Evolutionary conservation across 2,113 vertebrate species (phyloP), one percentile per base, ranked within the genome.

Genomic region (Arenaria interpres): DNA sequence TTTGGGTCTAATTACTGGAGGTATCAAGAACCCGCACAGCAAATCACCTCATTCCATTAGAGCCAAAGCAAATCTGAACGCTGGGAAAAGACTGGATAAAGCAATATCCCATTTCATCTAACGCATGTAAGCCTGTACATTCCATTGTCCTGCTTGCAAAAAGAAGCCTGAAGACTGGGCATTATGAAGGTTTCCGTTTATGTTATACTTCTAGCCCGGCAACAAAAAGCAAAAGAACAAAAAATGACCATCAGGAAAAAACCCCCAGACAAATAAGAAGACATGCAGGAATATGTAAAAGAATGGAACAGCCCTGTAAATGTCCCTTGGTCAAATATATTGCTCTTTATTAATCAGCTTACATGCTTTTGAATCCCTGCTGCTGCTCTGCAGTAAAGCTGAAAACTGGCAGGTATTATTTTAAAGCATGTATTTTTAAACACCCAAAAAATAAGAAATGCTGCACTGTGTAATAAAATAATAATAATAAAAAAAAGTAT

Each of bases 371-470:
- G 72, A 92, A 84, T 75, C 51, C 64, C 33, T 90, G 43, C 50
- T 95, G 95, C 68, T 57, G 51, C 73, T 94, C 72, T 64, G 56
- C 73, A 94, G 64, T 30, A 92, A 71, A 93, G 45, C 64, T 79
- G 86, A 90, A 95, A 95, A 87, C 57, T 82, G 84, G 69, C 73
- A 92, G 74, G 74, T 66, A 74, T 94, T 87, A 73, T 48, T 94
- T 92, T 75, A 78, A 87, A 92, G 35, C 11, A 48, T 28, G 8
- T 30, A 67, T 41, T 88, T 94, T 90, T 67, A 90, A 92, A 45
- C 45, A 77, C 11, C 12, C 35, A 30, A 78, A 87, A 96, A 92
- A 21, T 69, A 85, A 81, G 67, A 89, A 43, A 66, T 64, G 41
- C 32, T 77, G n/a, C 74, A 80, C 30, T 46, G n/a, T 86, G 69